A percentile compares a stretch with the other conserved stretches of the same genome.
Evolutionary conservation across 2,113 vertebrate genomes (phyloP).

Genomic region (Oenanthe melanoleuca): DNA sequence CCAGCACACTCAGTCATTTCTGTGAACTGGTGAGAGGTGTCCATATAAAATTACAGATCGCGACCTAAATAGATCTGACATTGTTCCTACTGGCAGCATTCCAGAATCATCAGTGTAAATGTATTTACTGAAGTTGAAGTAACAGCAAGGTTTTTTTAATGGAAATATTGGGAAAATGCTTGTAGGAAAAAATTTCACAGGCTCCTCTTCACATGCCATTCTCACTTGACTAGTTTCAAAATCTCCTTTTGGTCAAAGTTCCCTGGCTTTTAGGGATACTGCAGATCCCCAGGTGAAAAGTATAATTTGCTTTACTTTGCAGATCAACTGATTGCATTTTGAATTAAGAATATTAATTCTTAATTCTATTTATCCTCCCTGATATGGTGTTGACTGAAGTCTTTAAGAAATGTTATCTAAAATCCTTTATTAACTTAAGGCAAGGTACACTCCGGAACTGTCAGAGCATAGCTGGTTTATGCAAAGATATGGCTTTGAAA

Average conservation of each 20-base stretch:
- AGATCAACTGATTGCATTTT: slow-evolving; percentile 21
- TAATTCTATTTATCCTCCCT: slow-evolving; percentile 3
- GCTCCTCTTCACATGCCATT: neutral
- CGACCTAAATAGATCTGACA: neutral
- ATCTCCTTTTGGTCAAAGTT: neutral
- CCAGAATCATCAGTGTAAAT: neutral
- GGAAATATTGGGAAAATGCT: neutral
- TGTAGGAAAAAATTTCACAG: neutral
- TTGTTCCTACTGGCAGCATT: neutral
- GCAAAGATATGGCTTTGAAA: slow-evolving; percentile 15
- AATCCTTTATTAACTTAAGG: slow-evolving; percentile 48
- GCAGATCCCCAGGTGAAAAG: neutral
- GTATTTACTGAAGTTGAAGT: neutral
- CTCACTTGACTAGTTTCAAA: neutral
- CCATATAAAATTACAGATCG: neutral
- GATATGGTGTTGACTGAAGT: slow-evolving; percentile 16
- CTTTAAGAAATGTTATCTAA: slow-evolving; percentile 61
- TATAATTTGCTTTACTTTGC: neutral
- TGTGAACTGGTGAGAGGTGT: neutral
- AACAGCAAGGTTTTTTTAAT: neutral
- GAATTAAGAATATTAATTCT: slow-evolving; percentile 34
- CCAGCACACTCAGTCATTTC: neutral
- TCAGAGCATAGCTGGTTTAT: neutral
- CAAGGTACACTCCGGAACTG: slow-evolving; percentile 50
- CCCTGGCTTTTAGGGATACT: neutral